Base-by-base conservation (phyloP, 2,797 vertebrate species). In the Labroides dimidiatus region DNA sequence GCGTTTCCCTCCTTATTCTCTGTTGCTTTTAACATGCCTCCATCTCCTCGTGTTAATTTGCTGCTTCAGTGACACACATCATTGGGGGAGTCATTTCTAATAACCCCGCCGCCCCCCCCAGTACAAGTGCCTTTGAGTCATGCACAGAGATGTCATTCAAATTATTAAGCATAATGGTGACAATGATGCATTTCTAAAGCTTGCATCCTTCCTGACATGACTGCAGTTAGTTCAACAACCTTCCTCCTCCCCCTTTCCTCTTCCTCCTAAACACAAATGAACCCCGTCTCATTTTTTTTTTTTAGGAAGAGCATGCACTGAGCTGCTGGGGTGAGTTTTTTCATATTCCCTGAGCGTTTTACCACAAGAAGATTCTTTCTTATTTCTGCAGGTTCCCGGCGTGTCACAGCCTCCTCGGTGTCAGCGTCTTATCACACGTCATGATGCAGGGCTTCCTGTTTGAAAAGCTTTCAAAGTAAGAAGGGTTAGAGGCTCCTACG, bases 21-120 rank as follows among this genome's bases (percentile, higher is more conserved):
- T 23, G 67, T 62, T 52, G 77, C 79, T 90, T 87, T 91, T 80
- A 89, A 88, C 83, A 74, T 83, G 85, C 85, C 79, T 84, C 86
- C 88, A 83, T 92, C 91, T 84, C 87, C 84, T 90, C 84, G 59
- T 93, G 93, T 95, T 94, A 94, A 95, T 95, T 95, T 95, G 92
- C 93, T 94, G 94, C 93, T 95, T 94, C 94, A 94, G 88, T 94
- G 94, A 94, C 92, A 95, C 84, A 77, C 90, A 90, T 94, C 92
- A 94, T 93, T 93, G 86, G 87, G 86, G 88, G 88, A 89, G 88
- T 91, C 81, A 59, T 88, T 91, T 93, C 90, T 92, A 94, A 93
- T 92, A 93, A 93, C 88, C 90, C 86, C 17, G 73, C 78, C 75
- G 72, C 68, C 84, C 80, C 75, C 80, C 84, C 80, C 75, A 78